Base-by-base conservation (phyloP, 2,888 invertebrate species). In the Pecten maximus region DNA sequence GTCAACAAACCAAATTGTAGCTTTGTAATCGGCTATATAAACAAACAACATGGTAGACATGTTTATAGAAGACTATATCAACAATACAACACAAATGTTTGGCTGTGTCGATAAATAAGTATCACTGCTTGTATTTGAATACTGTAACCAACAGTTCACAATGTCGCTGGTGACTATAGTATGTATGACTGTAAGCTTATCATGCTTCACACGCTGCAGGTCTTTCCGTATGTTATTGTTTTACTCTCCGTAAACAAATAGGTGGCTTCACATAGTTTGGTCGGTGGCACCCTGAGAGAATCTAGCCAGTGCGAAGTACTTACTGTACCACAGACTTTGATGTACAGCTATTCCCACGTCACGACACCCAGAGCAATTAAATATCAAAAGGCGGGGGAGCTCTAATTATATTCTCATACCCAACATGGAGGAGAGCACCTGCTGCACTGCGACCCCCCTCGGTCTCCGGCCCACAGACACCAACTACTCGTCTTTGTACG, bases 401-500 rank as follows among this genome's bases (percentile, higher is more conserved):
- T 74, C 74, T 74, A 74, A 74, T 74, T 74, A 74, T 74, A 74
- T 74, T 74, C 74, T 74, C 74, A 74, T 74, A 74, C 74, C 74
- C 74, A 35, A 74, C 74, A 74, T 74, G 74, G 74, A 74, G 74
- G 74, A 35, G 74, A 35, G 74, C 74, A 74, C 74, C 74, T 74
- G 74, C 74, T 74, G 35, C 4, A 28, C 35, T 6, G 74, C 74
- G 74, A 74, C 74, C 74, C 74, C 74, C 74, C 74, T 74, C 35
- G 74, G 74, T 74, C 74, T 74, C 74, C 35, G 74, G 74, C 74
- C 74, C 74, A 74, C 74, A 74, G 74, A 74, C 74, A 74, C 74
- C 1, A 74, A 23, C 74, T 74, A 74, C 74, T 74, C 74, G 74
- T 74, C 74, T 74, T 74, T 74, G 74, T 74, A 74, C 28, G 6